Base-by-base conservation (phyloP, 2,113 vertebrate species). In the Numida meleagris region DNA sequence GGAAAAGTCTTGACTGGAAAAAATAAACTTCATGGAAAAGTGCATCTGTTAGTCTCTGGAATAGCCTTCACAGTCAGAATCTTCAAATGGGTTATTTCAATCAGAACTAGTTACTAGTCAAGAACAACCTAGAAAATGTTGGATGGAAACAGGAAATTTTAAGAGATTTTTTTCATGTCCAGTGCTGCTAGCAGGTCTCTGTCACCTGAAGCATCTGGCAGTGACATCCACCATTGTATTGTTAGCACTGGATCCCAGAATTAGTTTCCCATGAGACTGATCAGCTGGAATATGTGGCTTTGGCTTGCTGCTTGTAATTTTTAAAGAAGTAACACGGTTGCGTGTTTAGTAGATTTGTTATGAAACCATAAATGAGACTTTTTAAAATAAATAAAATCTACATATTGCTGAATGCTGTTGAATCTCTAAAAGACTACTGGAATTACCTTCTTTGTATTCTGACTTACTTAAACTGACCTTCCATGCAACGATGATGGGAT, bases 11-110 rank as follows among this genome's bases (percentile, higher is more conserved):
- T 88, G 74, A 51, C 58, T 89, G 83, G 92, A 84, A 94, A 96
- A 88, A 88, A 74, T 29, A 89, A 86, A 57, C 65, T 88, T 81
- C 36, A 61, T 21, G 83, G 92, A 90, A 95, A 96, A 93, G n/a
- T 36, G 51, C 23, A 90, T 92, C 92, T 78, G 77, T 68, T 90
- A 68, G 51, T 72, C 14, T 73, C 83, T 88, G 82, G 65, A 96
- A 88, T 12, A 83, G 33, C 33, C 38, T 66, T 90, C 50, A 85
- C 14, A 63, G 36, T 43, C 40, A 86, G 24, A 40, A 3, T 73
- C 38, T 88, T 73, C 40, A 86, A 67, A 74, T 25, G 12, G 33
- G 57, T 14, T 51, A n/a, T 72, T 78, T 75, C 57, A 82, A 71
- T 78, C n/a, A 92, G 36, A 86, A 68, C 3, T 6, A 84, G 48